Base-by-base conservation (phyloP, 2,888 invertebrate genomes). In the Oegoconia quadripuncta region DNA sequence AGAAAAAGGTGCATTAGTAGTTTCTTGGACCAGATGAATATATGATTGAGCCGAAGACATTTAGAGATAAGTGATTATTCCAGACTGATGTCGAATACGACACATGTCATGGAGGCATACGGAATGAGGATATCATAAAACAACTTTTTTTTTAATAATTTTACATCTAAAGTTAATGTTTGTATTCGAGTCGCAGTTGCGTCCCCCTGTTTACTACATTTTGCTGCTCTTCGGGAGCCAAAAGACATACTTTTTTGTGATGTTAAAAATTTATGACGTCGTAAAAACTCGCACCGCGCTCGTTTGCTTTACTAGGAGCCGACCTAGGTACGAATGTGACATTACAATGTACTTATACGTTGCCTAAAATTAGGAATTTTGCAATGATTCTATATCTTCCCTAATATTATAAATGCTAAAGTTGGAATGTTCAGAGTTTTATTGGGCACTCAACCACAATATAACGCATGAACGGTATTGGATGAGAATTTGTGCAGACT, bases 221-320 rank as follows among this genome's bases (percentile, higher is more conserved):
- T 62, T 61, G 59, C 62, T 59, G 55, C 62, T 60, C 60, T 58
- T 66, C 54, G 50, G 59, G 54, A 54, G 69, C 55, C 63, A 63
- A 64, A 68, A 68, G 71, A 66, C 64, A 64, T 59, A 64, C 67
- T 74, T 79, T 73, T 79, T 81, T 76, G 68, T 60, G 66, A 73
- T 71, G 73, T 80, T 78, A 80, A 82, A 82, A 81, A 80, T 84
- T 82, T 82, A 83, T 76, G 54, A 64, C 62, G 56, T 76, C 80
- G 67, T 83, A 84, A 83, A 84, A 82, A 73, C 56, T 68, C 71
- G 58, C 63, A 60, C 65, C 60, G 55, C 63, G 62, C 67, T 67
- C 75, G 74, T 73, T 74, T 72, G 67, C 66, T 50, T 58, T 63
- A 65, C 61, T 59, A 55, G 55, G 62, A 61, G 62, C 59, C 58